Conservation (phyloP, 1,140 invertebrate species). For the Drosophila willistoni region DNA sequence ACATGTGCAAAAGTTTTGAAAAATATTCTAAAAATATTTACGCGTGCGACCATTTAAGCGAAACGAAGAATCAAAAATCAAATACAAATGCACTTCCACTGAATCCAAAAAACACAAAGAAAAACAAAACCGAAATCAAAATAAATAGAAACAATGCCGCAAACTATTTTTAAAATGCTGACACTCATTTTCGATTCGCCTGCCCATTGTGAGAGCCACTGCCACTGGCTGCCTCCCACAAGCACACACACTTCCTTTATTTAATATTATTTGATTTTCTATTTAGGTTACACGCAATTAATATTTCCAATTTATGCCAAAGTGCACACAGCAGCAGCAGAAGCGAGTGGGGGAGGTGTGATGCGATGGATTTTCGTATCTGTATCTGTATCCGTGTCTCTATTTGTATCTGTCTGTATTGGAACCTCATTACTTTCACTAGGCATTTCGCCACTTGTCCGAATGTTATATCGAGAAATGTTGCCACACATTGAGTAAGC, state of each 20-base stretch:
- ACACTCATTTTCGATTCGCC: constrained; percentile 74
- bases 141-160: constrained; percentile 69
- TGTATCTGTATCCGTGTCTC: constrained; percentile 9
- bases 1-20: constrained; percentile 79
- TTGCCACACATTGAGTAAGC: constrained; percentile 58
- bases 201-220: constrained; percentile 20
- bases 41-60: constrained; percentile 58
- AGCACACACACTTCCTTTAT: constrained; percentile 70
- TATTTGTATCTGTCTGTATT: constrained; percentile 31
- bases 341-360: background rate
- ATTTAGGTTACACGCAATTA: constrained; percentile 76
- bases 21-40: constrained; percentile 71
- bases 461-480: constrained; percentile 58
- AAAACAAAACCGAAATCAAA: constrained; percentile 61
- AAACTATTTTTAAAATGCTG: constrained; percentile 78
- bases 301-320: constrained; percentile 65
- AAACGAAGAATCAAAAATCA: constrained; percentile 41
- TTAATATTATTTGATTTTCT: constrained; percentile 37
- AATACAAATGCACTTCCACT: constrained; percentile 57
- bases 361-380: constrained; percentile 21
- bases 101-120: constrained; percentile 10
- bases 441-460: constrained; percentile 66
- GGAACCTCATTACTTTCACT: constrained; percentile 69
- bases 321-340: constrained; percentile 46
- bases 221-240: constrained; percentile 36